A percentile compares a stretch with the other conserved stretches of the same genome.
Evolutionary conservation across 1,140 invertebrate species (phyloP).

Genomic region (Acromyrmex echinatior): DNA sequence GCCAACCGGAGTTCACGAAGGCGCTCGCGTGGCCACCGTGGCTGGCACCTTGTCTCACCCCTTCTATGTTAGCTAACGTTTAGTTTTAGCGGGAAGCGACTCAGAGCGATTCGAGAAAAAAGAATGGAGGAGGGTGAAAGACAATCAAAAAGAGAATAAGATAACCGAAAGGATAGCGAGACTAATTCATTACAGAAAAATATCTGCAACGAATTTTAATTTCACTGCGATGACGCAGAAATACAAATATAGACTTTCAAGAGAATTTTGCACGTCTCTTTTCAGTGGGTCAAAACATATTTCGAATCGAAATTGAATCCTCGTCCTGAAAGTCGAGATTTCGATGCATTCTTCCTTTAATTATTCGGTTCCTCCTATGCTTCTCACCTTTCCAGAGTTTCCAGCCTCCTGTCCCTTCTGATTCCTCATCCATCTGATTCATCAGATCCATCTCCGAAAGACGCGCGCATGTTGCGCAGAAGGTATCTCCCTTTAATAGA

Average conservation of each 20-base stretch:
- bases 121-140: no score
- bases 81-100: no score
- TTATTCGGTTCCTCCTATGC: neutral
- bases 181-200: neutral
- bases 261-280: neutral
- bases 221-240: neutral
- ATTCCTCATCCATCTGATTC: neutral
- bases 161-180: no score
- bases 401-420: no score
- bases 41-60: no score
- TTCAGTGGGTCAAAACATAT: no score
- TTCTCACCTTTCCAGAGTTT: neutral
- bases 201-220: neutral
- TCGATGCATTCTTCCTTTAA: neutral
- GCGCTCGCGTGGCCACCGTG: neutral
- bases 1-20: no score
- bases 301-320: no score
- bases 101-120: no score
- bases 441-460: neutral
- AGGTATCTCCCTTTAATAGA: constrained; percentile 10
- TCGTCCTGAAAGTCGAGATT: no score
- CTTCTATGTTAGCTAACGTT: no score
- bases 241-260: neutral
- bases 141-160: no score
- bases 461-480: constrained; percentile 32